Base-by-base conservation (phyloP, 1,140 invertebrate genomes). In the Dufourea novaeangliae region DNA sequence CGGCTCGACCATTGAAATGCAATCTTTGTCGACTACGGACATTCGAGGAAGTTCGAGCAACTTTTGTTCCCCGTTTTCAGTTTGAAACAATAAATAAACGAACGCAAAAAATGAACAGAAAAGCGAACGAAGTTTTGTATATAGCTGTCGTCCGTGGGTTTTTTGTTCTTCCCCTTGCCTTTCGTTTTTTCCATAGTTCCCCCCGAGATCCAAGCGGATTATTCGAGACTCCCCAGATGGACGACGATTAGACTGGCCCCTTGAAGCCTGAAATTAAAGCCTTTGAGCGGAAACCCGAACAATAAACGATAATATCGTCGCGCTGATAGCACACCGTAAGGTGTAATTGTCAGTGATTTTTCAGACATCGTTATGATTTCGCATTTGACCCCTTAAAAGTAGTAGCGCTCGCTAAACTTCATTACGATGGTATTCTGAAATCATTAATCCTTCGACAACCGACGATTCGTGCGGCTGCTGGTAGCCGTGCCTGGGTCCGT, bases 51-150 rank as follows among this genome's bases (percentile, higher is more conserved):
- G 61, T 52, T 64, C 25, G 11, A 52, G 32, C 27, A 71, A 71
- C 39, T 64, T 64, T 29, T 39, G 22, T 17, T 22, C 20, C 27
- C 29, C 3, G 32, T 22, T 29, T 34, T 17, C 25, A 52, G 59
- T 73, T 73, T 20, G 32, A 52, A 64, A 73, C 70, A 73, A 73
- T 64, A 73, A 73, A 73, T 64, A 64, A 73, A 32, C 70, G 44
- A 52, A 12, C 32, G 44, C 7, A 37, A 20, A 37, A 22, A 29
- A n/a, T n/a, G n/a, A n/a, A n/a, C n/a, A n/a, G n/a, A n/a, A n/a
- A n/a, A n/a, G n/a, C n/a, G n/a, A n/a, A 46, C 11, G 12, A 39
- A 72, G 29, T 37, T 34, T 50, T 2, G 27, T 32, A 32, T 32
- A 32, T 32, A 50, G 41, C 27, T n/a, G 63, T 41, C 11, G 27